Evolutionary conservation across 2,113 vertebrate species (phyloP).

Genomic region (Pomatorhinus ruficollis): DNA sequence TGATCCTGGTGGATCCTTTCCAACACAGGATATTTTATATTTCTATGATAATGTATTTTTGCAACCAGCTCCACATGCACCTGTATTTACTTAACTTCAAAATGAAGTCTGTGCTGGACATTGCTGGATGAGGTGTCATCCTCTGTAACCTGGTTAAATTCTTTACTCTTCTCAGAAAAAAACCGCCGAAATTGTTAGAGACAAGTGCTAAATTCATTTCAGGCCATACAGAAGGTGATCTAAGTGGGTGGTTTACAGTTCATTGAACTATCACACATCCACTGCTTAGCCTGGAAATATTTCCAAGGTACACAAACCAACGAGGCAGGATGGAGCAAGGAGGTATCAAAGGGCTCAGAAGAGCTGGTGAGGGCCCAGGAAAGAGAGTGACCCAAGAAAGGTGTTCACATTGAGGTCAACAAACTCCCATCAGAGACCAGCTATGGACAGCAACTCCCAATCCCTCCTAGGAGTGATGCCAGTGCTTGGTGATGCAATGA

Average conservation of each 20-base stretch:
- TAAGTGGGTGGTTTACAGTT: slow-evolving; percentile 10
- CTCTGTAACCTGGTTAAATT: not conserved
- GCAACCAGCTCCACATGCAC: not conserved
- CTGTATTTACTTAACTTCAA: not conserved
- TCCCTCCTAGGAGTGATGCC: not conserved
- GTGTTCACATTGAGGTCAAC: rapidly evolving
- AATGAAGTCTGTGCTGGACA: not conserved
- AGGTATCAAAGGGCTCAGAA: not conserved
- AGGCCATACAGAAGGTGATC: not conserved
- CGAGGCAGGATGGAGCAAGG: not conserved
- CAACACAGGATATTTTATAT: not conserved
- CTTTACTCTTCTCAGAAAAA: not conserved
- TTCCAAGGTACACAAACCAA: not conserved
- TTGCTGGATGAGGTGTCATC: not conserved
- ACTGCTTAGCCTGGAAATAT: not conserved
- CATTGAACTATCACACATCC: not conserved
- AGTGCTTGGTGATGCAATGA: rapidly evolving
- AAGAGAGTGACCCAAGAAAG: not conserved
- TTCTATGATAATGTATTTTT: not conserved
- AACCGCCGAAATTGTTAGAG: not conserved
- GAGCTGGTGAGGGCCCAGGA: not conserved
- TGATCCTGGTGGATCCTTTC: not conserved
- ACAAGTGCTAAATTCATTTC: not conserved
- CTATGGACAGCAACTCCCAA: not conserved
- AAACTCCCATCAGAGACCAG: not conserved